phyloP scores from a whole-genome alignment of 2,113 vertebrate genomes.

The Anoplopoma fimbria region DNA sequence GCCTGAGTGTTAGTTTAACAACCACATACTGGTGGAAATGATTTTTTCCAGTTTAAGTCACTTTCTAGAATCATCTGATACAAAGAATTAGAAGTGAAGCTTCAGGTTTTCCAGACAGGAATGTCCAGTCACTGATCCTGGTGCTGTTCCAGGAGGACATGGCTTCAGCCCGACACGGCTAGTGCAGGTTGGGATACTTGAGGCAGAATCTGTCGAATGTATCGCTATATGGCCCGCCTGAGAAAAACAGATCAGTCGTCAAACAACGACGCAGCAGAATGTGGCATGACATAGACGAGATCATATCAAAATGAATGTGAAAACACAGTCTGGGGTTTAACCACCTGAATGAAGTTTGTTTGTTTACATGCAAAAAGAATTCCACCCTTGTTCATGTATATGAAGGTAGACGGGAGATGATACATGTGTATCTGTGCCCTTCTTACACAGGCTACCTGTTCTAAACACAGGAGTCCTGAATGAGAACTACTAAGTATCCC shows the following conservation, averaged over 20 bases:
- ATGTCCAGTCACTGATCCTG: not conserved
- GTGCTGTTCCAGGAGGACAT: not conserved
- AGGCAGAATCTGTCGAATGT: conserved; percentile 92
- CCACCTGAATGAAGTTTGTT: not conserved
- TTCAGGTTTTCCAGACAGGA: not conserved
- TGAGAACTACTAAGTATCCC: not conserved
- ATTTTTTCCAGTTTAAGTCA: not conserved
- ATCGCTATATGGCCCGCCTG: conserved; percentile 96
- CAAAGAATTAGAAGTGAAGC: not conserved
- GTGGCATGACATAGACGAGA: not conserved
- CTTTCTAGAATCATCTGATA: not conserved
- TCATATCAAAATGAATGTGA: not conserved
- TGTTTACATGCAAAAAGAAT: not conserved
- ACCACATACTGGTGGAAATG: not conserved
- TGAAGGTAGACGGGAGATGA: not conserved
- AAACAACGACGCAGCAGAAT: no score
- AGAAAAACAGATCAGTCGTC: conserved; percentile 39
- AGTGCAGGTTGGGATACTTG: conserved; percentile 87
- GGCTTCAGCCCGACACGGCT: not conserved
- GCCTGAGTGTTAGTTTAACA: conserved; percentile 2
- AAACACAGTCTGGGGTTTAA: not conserved
- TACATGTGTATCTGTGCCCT: not conserved
- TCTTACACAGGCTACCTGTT: not conserved
- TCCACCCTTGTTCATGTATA: not conserved
- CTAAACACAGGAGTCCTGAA: not conserved